phyloP scores from a whole-genome alignment of 2,113 vertebrate genomes.

The Sinocyclocheilus rhinocerous region DNA sequence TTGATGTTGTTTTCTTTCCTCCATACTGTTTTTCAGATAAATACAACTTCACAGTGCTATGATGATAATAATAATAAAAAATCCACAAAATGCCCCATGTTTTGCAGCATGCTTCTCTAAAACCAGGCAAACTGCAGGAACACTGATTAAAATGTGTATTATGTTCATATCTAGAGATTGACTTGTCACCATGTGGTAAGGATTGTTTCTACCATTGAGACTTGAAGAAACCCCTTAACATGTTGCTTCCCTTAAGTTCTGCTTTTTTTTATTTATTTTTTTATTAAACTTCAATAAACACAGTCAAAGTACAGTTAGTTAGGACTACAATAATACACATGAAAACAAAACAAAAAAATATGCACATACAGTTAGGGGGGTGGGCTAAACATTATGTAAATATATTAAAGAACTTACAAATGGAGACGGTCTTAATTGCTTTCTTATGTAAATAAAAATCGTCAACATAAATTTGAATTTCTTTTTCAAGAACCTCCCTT shows the following conservation, averaged over 20 bases:
- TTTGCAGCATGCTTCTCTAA: background rate
- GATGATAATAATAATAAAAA: conserved; percentile 56
- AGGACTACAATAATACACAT: no score
- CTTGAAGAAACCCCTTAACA: background rate
- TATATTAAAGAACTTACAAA: no score
- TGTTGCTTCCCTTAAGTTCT: background rate
- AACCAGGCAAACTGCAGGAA: background rate
- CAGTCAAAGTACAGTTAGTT: no score
- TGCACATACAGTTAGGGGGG: no score
- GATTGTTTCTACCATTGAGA: no score
- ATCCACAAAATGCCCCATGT: conserved; percentile 48
- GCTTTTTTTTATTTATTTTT: no score
- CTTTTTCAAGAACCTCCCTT: background rate
- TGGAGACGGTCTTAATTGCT: no score
- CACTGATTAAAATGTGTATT: background rate
- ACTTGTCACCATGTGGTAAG: background rate
- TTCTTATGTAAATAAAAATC: no score
- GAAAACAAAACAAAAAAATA: no score
- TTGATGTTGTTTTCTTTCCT: conserved; percentile 6
- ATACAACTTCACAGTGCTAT: conserved; percentile 53
- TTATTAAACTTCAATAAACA: no score
- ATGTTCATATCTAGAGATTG: background rate
- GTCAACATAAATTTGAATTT: no score
- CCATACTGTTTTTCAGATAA: conserved; percentile 2
- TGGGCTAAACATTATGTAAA: no score